Conservation (phyloP, 1,140 invertebrate genomes). For the Trichoplusia ni region DNA sequence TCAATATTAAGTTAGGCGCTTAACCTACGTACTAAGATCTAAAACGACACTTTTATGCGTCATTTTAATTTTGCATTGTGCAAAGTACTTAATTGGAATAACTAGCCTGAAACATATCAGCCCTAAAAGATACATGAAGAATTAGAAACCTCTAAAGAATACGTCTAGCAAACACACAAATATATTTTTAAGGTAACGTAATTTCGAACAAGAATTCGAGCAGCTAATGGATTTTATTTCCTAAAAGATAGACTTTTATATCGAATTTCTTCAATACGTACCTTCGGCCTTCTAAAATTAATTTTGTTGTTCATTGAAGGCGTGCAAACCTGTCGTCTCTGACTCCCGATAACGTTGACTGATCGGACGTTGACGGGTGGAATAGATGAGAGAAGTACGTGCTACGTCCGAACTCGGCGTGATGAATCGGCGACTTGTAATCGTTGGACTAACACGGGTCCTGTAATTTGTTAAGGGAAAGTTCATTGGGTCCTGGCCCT, state of each 20-base stretch:
- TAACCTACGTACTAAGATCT: slow-evolving; percentile 30
- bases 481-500: slow-evolving; percentile 42
- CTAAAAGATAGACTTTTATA: background rate
- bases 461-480: slow-evolving; percentile 65
- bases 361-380: slow-evolving; percentile 60
- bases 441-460: slow-evolving; percentile 67
- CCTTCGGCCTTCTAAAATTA: slow-evolving; percentile 47
- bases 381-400: slow-evolving; percentile 73
- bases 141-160: too few species aligned
- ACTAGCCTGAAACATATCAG: too few species aligned
- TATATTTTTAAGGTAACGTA: too few species aligned
- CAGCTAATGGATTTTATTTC: slow-evolving; percentile 19
- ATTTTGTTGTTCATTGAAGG: slow-evolving; percentile 62
- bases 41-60: too few species aligned
- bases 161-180: too few species aligned
- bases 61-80: too few species aligned
- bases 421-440: slow-evolving; percentile 74
- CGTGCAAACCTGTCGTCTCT: slow-evolving; percentile 33
- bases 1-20: slow-evolving; percentile 39
- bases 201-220: background rate
- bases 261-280: slow-evolving; percentile 6
- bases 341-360: slow-evolving; percentile 69
- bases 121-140: too few species aligned
- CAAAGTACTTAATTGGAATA: too few species aligned
- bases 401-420: slow-evolving; percentile 52